Evolutionary conservation across 2,797 vertebrate species (phyloP).

Genomic region (Takifugu rubripes): DNA sequence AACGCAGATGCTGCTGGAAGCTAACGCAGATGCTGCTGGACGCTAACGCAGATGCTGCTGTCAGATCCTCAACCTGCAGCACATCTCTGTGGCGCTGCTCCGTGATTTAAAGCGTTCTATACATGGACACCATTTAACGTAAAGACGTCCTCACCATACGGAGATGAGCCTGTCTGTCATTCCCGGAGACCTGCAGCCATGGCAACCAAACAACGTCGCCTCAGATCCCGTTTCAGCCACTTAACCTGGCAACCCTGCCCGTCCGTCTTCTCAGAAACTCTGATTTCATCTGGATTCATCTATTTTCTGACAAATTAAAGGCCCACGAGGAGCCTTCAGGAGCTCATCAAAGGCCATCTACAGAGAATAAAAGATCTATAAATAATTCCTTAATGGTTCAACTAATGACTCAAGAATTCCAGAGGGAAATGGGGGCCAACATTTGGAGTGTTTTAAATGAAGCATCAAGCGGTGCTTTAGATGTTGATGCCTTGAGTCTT

Average conservation of each 20-base stretch:
- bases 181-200: constrained; percentile 45
- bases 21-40: too few species aligned
- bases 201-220: constrained; percentile 38
- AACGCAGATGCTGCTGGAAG: too few species aligned
- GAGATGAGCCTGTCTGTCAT: too few species aligned
- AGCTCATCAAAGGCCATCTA: constrained; percentile 17
- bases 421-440: not conserved
- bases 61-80: not conserved
- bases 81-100: too few species aligned
- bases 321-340: constrained; percentile 31
- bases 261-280: constrained; percentile 1
- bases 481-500: too few species aligned
- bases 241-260: constrained; percentile 4
- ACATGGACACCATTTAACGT: too few species aligned
- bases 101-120: too few species aligned
- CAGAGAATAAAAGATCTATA: not conserved
- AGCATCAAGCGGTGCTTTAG: too few species aligned
- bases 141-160: too few species aligned
- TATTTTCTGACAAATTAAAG: constrained; percentile 28
- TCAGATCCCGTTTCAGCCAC: constrained; percentile 30
- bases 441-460: constrained; percentile 7
- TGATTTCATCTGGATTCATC: constrained; percentile 32
- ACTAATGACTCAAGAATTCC: constrained; percentile 22
- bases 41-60: not conserved
- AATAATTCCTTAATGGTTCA: not conserved